A percentile compares a stretch with the other conserved stretches of the same genome.
phyloP scores from a whole-genome alignment of 2,113 vertebrate genomes.

The Bujurquina vittata region DNA sequence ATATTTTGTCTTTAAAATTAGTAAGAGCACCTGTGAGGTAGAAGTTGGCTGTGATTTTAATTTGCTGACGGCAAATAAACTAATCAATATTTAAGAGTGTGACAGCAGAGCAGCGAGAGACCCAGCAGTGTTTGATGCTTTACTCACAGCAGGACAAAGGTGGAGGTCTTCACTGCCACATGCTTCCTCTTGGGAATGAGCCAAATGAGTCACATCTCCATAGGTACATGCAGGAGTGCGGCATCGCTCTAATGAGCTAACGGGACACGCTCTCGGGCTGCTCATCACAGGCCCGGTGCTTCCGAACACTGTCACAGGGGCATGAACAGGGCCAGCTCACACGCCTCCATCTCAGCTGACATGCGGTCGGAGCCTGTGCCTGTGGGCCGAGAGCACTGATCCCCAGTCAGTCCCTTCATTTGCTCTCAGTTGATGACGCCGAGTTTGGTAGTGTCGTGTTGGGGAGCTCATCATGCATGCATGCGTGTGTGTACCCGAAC shows the following conservation, averaged over 20 bases:
- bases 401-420: constrained; percentile 12
- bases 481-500: not conserved
- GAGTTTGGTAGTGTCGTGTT: not conserved
- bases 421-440: constrained; percentile 11
- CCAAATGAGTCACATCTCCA: not conserved
- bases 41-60: not conserved
- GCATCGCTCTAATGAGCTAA: constrained; percentile 7
- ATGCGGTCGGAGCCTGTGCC: constrained; percentile 6
- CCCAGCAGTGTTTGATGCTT: not conserved
- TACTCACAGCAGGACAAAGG: not conserved
- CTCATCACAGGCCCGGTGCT: not conserved
- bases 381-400: not conserved
- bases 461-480: not conserved
- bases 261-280: not conserved
- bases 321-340: not conserved
- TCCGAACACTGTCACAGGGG: not conserved
- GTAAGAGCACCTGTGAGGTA: not conserved
- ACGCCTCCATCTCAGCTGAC: not conserved
- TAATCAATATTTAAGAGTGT: not conserved
- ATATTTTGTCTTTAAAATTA: not conserved
- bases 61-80: not conserved
- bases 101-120: not conserved
- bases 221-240: not conserved
- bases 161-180: not conserved
- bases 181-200: not conserved